Conservation (phyloP, 1,140 invertebrate genomes). For the Lysiphlebus fabarum region DNA sequence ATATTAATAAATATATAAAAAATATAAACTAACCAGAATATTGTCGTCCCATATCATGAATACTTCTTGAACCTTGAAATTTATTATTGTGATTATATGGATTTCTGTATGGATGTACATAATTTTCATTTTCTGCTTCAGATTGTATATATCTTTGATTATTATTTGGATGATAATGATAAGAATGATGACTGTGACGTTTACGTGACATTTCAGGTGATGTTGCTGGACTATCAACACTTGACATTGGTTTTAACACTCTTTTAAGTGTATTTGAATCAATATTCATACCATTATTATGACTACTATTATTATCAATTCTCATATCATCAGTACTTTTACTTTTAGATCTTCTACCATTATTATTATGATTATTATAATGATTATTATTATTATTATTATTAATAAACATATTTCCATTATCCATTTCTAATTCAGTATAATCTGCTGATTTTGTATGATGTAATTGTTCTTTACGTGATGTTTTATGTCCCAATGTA, state of each 20-base stretch:
- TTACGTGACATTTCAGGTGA: slow-evolving; percentile 83
- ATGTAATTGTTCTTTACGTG: slow-evolving; percentile 64
- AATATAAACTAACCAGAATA: slow-evolving; percentile 39
- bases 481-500: slow-evolving; percentile 61
- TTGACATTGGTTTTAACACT: slow-evolving; percentile 90
- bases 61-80: slow-evolving; percentile 56
- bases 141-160: slow-evolving; percentile 54
- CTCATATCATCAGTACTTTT: slow-evolving; percentile 87
- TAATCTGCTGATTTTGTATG: slow-evolving; percentile 75
- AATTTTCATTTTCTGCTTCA: slow-evolving; percentile 51
- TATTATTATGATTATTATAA: slow-evolving; percentile 71
- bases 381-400: slow-evolving; percentile 70
- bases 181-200: slow-evolving; percentile 60
- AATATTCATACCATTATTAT: slow-evolving; percentile 56
- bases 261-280: slow-evolving; percentile 88
- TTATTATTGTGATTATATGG: slow-evolving; percentile 56
- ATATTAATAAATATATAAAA: background rate
- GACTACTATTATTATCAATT: slow-evolving; percentile 56
- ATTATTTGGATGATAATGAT: slow-evolving; percentile 57
- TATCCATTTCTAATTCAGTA: slow-evolving; percentile 68
- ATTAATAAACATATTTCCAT: slow-evolving; percentile 61
- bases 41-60: slow-evolving; percentile 50
- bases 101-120: slow-evolving; percentile 45
- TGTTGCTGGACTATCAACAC: slow-evolving; percentile 80
- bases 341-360: slow-evolving; percentile 69